phyloP scores from a whole-genome alignment of 2,888 invertebrate species.

The Ophraella communa region DNA sequence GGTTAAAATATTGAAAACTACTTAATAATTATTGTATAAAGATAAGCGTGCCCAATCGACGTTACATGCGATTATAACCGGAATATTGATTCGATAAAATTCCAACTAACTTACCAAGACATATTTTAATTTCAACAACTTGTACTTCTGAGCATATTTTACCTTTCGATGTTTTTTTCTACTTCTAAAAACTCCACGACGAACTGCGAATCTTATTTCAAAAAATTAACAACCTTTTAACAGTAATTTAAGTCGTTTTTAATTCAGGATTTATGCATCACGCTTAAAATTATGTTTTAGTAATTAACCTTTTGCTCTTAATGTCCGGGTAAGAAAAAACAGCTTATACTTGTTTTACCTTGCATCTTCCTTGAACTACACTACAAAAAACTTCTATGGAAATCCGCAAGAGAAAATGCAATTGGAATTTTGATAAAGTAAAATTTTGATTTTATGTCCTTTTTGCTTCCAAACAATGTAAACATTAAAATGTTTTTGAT shows the following conservation, averaged over 20 bases:
- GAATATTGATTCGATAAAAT: not conserved
- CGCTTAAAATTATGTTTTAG: constrained; percentile 45
- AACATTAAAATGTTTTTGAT: too few species aligned
- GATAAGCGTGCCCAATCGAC: not conserved
- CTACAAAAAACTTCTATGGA: not conserved
- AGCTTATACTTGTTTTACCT: constrained; percentile 32
- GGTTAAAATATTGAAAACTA: too few species aligned
- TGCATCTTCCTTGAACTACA: constrained; percentile 28
- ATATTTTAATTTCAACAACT: not conserved
- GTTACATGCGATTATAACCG: not conserved
- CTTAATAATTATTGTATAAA: too few species aligned
- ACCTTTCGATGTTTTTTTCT: not conserved
- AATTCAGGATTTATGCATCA: constrained; percentile 50
- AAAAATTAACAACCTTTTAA: constrained; percentile 39
- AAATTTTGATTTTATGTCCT: too few species aligned
- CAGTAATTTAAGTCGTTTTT: constrained; percentile 54
- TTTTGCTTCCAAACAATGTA: too few species aligned
- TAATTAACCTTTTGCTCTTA: constrained; percentile 43
- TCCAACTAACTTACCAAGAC: not conserved
- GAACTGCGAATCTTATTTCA: constrained; percentile 18
- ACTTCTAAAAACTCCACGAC: not conserved
- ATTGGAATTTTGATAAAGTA: too few species aligned
- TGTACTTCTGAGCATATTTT: not conserved
- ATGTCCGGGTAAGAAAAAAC: constrained; percentile 33
- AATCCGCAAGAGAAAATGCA: too few species aligned